Base-by-base conservation (phyloP, 1,140 invertebrate genomes). In the Melitaea cinxia region DNA sequence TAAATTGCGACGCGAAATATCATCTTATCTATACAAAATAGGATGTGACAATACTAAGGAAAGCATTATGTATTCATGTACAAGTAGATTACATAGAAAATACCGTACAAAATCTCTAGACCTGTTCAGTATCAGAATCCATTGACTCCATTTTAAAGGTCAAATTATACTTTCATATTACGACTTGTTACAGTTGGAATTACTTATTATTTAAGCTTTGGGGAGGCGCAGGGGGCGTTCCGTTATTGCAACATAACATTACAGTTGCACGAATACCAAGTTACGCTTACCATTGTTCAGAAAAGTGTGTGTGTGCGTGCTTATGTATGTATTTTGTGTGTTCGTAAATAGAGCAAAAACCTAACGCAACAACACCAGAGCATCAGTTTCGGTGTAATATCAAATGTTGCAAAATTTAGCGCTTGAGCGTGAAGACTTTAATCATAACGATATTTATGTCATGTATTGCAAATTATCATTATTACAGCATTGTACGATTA, bases 221-320 rank as follows among this genome's bases (percentile, higher is more conserved):
- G 60, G 60, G 52, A 63, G 52, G 52, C 28, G 39, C 28, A 23
- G 30, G 60, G 19, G 69, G 70, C 70, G 72, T 75, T 71, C 73
- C 75, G 75, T 80, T 80, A 80, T 76, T 74, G 70, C 70, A 77
- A 75, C 65, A 71, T 57, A 69, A 68, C 68, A 35, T n/a, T 57
- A 61, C 63, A 64, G 53, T 58, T 53, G 63, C 54, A 45, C 39
- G 17, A 19, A 45, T 37, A 49, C 55, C 30, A 56, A 57, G 60
- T 55, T 63, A 58, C 62, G 62, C 54, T 57, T 70, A 64, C 72
- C 56, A 78, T 76, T 76, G 76, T 76, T 75, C 65, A 9, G 17
- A 45, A 12, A n/a, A n/a, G n/a, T n/a, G n/a, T n/a, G n/a, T n/a
- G n/a, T n/a, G n/a, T n/a, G n/a, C n/a, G n/a, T n/a, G n/a, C n/a